phyloP scores from a whole-genome alignment of 35 echinoderm and acorn worm genomes.

The Diadema setosum region DNA sequence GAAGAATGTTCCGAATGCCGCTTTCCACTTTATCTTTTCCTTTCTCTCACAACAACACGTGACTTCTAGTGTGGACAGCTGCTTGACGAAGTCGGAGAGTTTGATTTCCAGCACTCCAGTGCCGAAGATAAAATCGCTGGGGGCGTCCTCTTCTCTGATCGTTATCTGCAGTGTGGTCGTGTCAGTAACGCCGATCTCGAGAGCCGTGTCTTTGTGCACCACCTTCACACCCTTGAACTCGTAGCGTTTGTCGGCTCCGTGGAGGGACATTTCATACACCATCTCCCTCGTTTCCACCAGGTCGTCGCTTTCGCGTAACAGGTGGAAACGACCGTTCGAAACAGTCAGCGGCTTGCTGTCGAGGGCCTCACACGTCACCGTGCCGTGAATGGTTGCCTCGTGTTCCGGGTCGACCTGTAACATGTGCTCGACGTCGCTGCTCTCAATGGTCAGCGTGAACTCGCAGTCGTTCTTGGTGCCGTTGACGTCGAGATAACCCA shows the following conservation, averaged over 20 bases:
- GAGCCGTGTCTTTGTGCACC: conserved; percentile 66
- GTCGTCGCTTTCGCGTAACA: conserved; percentile 49
- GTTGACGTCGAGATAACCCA: conserved; percentile 11
- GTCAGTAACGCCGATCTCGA: conserved; percentile 58
- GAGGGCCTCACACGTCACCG: conserved; percentile 29
- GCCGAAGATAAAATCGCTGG: background rate
- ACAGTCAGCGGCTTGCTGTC: conserved; percentile 38
- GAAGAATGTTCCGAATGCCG: conserved; percentile 56
- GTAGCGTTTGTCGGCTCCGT: conserved; percentile 38
- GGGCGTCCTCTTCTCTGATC: conserved; percentile 11
- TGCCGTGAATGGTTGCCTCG: conserved; percentile 45
- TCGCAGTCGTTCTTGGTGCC: background rate
- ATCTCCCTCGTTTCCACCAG: conserved; percentile 60
- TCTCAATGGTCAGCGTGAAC: conserved; percentile 66
- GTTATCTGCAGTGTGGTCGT: conserved; percentile 49
- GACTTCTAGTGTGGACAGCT: conserved; percentile 56
- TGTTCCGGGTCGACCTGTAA: conserved; percentile 35
- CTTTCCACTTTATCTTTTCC: conserved; percentile 46
- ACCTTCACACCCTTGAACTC: conserved; percentile 51
- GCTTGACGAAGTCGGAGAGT: conserved; percentile 57
- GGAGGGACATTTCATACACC: conserved; percentile 52
- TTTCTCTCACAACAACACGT: conserved; percentile 4
- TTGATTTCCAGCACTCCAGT: conserved; percentile 55
- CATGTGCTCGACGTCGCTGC: conserved; percentile 41
- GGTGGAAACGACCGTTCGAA: conserved; percentile 33